Evolutionary conservation across 2,888 invertebrate species (phyloP).

Genomic region (Noctua comes): DNA sequence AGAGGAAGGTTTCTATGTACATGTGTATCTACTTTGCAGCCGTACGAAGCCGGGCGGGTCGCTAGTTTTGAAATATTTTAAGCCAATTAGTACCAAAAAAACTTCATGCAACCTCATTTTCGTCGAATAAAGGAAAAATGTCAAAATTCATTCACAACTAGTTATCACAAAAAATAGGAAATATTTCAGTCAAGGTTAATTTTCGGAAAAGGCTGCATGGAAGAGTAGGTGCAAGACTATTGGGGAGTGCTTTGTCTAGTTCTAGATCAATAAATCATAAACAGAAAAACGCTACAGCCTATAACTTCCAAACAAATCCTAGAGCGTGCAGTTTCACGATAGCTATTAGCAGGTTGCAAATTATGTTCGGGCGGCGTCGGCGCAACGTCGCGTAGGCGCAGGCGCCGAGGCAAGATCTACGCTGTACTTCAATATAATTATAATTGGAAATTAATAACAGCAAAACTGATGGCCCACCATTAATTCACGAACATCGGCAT

Average conservation of each 20-base stretch:
- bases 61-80: background rate
- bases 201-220: background rate
- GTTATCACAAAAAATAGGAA: background rate
- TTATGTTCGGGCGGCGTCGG: constrained; percentile 74
- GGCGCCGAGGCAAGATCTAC: constrained; percentile 75
- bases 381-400: constrained; percentile 80
- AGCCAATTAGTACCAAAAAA: background rate
- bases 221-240: background rate
- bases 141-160: background rate
- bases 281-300: constrained; percentile 2
- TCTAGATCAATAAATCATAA: background rate
- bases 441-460: constrained; percentile 69
- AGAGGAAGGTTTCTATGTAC: too few relatives aligned
- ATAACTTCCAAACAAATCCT: constrained; percentile 33
- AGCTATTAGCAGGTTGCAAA: constrained; percentile 88
- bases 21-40: too few relatives aligned
- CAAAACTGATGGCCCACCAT: constrained; percentile 53
- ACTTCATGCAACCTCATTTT: background rate
- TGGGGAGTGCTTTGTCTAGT: background rate
- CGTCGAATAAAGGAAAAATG: too few relatives aligned
- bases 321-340: constrained; percentile 70
- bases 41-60: too few relatives aligned
- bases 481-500: constrained; percentile 41
- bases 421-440: constrained; percentile 66
- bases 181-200: background rate